Base-by-base conservation (phyloP, 23 tunicate species). In the Diplosoma virens region DNA sequence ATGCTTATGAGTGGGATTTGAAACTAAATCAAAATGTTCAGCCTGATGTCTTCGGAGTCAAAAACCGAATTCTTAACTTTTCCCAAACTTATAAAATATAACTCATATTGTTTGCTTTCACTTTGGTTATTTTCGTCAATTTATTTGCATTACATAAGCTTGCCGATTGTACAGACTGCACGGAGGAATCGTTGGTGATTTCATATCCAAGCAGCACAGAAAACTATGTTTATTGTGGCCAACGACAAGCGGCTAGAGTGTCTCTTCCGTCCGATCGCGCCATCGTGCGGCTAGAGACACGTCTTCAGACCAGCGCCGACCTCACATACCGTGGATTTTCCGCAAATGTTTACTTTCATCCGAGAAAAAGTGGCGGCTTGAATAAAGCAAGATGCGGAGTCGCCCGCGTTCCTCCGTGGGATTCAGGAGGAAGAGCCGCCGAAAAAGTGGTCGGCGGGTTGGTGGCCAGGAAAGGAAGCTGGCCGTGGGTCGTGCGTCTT, bases 401-500 rank as follows among this genome's bases (percentile, higher is more conserved):
- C 4, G 81, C 76, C 22, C 72, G 67, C 20, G 27, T 87, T 26
- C 36, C 68, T 2, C 95, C 95, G 25, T 87, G 82, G 79, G 32
- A 45, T 2, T 61, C 34, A 25, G 77, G 81, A 18, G 86, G 80
- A 18, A 24, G 45, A 0, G 79, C 83, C 0, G 30, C 58, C 1
- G 65, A 24, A 7, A 50, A 79, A 18, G 47, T 87, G 0, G 53
- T 87, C 0, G 95, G 95, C 0, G 95, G 95, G 41, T 26, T 41
- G 75, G 82, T 55, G 58, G 86, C 95, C 0, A 6, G 67, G 1
- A 71, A 75, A 28, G 95, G 95, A 17, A 87, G 95, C 37, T 87
- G 95, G 95, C 95, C 95, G 0, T 87, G 95, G 95, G 52, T 87
- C 0, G 86, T 67, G 14, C 33, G 21, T 0, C 24, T 87, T 2